Percentiles rank a stretch among this genome's conserved stretches.
phyloP scores from a whole-genome alignment of 2,797 vertebrate genomes.

The Sebastiscus albofasciatus region DNA sequence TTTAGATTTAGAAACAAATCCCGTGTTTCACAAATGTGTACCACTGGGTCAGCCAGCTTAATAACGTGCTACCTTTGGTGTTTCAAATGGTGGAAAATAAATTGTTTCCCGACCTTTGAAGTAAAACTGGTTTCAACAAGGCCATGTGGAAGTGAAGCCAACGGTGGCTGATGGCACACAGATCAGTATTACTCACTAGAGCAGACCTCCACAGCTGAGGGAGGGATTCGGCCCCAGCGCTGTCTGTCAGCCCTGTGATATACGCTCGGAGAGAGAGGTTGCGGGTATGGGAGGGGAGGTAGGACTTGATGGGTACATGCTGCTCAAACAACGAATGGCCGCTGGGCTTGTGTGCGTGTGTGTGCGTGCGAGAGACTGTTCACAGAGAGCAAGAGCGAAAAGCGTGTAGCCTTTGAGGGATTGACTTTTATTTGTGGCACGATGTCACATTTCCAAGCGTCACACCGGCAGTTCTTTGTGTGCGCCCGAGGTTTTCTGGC shows the following conservation, averaged over 20 bases:
- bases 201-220: constrained; percentile 67
- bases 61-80: constrained; percentile 25
- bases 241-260: constrained; percentile 74
- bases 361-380: constrained; percentile 30
- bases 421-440: constrained; percentile 71
- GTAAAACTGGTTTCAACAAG: constrained; percentile 30
- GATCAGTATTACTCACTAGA: constrained; percentile 62
- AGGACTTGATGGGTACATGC: constrained; percentile 75
- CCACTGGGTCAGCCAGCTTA: constrained; percentile 17
- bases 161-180: constrained; percentile 55
- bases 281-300: constrained; percentile 37
- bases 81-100: constrained; percentile 45
- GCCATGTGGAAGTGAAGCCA: constrained; percentile 31
- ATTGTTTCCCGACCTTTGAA: constrained; percentile 52
- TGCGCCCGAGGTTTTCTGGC: constrained; percentile 47
- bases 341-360: constrained; percentile 43
- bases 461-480: constrained; percentile 54
- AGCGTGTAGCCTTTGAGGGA: constrained; percentile 63
- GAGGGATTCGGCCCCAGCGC: constrained; percentile 52
- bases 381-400: constrained; percentile 24
- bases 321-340: constrained; percentile 69
- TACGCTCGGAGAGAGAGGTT: constrained; percentile 47
- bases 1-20: constrained; percentile 44
- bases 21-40: neutral
- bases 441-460: constrained; percentile 68